phyloP scores from a whole-genome alignment of 2,888 invertebrate genomes.

The Cosmorhoe ocellata region DNA sequence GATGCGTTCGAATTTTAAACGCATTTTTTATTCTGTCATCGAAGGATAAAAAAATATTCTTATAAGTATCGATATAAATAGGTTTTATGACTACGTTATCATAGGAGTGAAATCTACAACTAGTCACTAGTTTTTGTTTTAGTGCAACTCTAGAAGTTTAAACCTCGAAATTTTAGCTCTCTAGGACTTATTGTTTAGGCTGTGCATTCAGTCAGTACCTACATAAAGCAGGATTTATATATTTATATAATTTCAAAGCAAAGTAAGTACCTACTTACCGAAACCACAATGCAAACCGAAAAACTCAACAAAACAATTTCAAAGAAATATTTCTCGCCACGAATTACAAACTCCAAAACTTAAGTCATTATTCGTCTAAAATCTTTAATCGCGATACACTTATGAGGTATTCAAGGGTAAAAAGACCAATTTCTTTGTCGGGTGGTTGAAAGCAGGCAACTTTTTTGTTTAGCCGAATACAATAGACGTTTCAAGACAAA shows the following conservation, averaged over 20 bases:
- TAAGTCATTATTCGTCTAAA: conserved; percentile 67
- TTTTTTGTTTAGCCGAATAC: conserved; percentile 66
- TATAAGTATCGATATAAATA: neutral
- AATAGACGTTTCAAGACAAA: conserved; percentile 68
- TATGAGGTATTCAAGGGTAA: conserved; percentile 67
- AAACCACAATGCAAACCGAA: conserved; percentile 5
- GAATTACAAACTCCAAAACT: conserved; percentile 42
- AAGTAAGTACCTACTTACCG: neutral
- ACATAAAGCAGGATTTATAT: no score
- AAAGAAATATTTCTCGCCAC: conserved; percentile 45
- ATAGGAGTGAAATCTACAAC: no score
- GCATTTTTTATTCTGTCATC: conserved; percentile 38
- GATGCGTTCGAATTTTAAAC: conserved; percentile 45
- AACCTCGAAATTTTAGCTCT: no score
- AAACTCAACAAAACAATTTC: conserved; percentile 32
- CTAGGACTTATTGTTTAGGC: no score
- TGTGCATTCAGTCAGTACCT: no score
- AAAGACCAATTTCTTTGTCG: conserved; percentile 73
- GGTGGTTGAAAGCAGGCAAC: conserved; percentile 40
- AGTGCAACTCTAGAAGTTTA: no score
- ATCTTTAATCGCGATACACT: conserved; percentile 71
- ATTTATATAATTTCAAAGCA: conserved; percentile 2
- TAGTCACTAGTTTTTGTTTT: no score
- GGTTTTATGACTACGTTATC: no score
- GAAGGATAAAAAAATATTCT: conserved; percentile 21